These are phyloP conservation scores for Drosophila punjabiensis DNA, from an alignment of 1,140 invertebrate species.

Conservation along the genomic window DNA sequence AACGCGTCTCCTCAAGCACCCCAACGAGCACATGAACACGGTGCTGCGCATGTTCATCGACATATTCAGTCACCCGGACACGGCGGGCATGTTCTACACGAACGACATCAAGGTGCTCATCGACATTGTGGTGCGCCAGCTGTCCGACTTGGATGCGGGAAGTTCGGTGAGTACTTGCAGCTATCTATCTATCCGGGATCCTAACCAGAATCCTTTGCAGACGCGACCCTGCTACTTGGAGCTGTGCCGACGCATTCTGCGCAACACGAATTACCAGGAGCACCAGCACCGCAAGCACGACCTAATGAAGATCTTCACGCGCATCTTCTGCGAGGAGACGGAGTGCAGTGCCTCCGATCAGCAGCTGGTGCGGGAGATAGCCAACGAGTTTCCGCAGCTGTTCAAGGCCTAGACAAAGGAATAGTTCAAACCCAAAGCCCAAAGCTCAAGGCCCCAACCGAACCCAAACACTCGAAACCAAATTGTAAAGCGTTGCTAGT, in stretches of 20 bases:
- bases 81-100: conserved; percentile 95
- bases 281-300: conserved; percentile 92
- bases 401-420: conserved; percentile 88
- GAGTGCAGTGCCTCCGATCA: conserved; percentile 90
- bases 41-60: conserved; percentile 95
- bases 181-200: neutral
- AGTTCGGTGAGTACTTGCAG: conserved; percentile 89
- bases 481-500: conserved; percentile 80
- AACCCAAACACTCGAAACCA: conserved; percentile 30
- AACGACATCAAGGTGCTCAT: conserved; percentile 97
- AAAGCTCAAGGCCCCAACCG: neutral
- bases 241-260: conserved; percentile 91
- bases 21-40: conserved; percentile 92
- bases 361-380: conserved; percentile 91
- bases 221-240: conserved; percentile 91
- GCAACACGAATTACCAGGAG: conserved; percentile 91
- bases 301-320: conserved; percentile 92
- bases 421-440: neutral
- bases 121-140: conserved; percentile 95
- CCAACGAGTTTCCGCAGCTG: conserved; percentile 93
- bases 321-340: conserved; percentile 93
- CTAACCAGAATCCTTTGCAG: conserved; percentile 83
- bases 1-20: conserved; percentile 92
- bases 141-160: conserved; percentile 95
- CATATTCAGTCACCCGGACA: conserved; percentile 91